Conservation (phyloP, 2,113 vertebrate species). For the Onychostoma macrolepis region DNA sequence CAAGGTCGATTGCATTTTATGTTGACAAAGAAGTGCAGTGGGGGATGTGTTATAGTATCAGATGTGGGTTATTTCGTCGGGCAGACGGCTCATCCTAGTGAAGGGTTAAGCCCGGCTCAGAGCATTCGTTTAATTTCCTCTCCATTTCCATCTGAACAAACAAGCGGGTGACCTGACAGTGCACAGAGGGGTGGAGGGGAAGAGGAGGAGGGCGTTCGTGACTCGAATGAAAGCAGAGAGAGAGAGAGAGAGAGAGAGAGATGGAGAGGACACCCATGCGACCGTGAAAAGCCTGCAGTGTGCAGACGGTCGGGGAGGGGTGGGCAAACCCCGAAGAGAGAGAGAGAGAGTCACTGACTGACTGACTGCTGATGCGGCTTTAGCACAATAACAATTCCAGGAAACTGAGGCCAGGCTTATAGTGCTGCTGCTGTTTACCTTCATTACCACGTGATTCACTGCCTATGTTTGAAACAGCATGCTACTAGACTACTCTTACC, state of each 20-base stretch:
- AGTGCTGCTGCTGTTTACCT: conserved; percentile 54
- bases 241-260: conserved; percentile 31
- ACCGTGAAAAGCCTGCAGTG: conserved; percentile 73
- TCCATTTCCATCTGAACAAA: conserved; percentile 80
- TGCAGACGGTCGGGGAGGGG: conserved; percentile 67
- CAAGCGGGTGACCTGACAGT: conserved; percentile 78
- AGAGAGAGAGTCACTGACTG: not conserved
- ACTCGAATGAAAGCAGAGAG: conserved; percentile 62
- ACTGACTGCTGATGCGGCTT: conserved; percentile 61
- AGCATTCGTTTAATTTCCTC: conserved; percentile 74
- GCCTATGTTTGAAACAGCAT: not conserved
- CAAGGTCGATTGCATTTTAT: not conserved
- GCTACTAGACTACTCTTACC: not conserved
- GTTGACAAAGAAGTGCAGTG: not conserved
- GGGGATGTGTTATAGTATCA: not conserved
- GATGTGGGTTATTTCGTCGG: not conserved
- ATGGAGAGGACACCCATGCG: conserved; percentile 66
- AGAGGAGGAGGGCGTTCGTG: conserved; percentile 53
- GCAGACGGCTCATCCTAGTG: conserved; percentile 51
- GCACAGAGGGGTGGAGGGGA: conserved; percentile 58
- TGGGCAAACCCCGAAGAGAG: conserved; percentile 63
- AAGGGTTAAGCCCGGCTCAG: conserved; percentile 72
- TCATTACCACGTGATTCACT: conserved; percentile 65
- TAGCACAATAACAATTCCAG: conserved; percentile 73
- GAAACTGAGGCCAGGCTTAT: conserved; percentile 67